These are phyloP conservation scores for Odontothrips loti DNA, from an alignment of 2,888 invertebrate genomes.

Conservation along the genomic window DNA sequence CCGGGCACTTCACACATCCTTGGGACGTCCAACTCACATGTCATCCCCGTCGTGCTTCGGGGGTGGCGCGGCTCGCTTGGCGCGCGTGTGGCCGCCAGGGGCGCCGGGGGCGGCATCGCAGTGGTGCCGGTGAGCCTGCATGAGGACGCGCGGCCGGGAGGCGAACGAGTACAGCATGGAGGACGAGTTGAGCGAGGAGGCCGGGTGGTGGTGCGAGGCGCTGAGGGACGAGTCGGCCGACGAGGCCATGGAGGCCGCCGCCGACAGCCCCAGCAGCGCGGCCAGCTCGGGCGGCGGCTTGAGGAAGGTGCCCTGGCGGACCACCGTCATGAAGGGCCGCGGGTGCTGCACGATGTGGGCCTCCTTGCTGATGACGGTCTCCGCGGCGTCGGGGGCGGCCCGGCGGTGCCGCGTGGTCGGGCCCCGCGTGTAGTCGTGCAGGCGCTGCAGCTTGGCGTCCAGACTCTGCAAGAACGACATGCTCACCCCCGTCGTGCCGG, in stretches of 20 bases:
- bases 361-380: constrained; percentile 32
- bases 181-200: constrained; percentile 15
- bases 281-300: constrained; percentile 72
- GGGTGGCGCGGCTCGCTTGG: not conserved
- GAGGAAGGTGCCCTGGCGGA: constrained; percentile 71
- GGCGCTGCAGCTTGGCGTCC: constrained; percentile 64
- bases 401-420: constrained; percentile 38
- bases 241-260: constrained; percentile 44
- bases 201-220: constrained; percentile 35
- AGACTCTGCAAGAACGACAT: constrained; percentile 53
- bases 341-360: constrained; percentile 36
- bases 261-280: constrained; percentile 56
- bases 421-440: constrained; percentile 52
- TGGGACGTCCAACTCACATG: not conserved
- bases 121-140: constrained; percentile 36
- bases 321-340: constrained; percentile 70
- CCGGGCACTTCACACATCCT: too few species aligned
- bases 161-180: constrained; percentile 42
- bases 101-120: constrained; percentile 34
- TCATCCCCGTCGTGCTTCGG: not conserved
- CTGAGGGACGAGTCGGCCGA: constrained; percentile 32
- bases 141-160: constrained; percentile 43
- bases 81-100: not conserved
- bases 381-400: constrained; percentile 35
- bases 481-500: constrained; percentile 55